Base-by-base conservation (phyloP, 2,797 vertebrate genomes). In the Pelodytes ibericus region DNA sequence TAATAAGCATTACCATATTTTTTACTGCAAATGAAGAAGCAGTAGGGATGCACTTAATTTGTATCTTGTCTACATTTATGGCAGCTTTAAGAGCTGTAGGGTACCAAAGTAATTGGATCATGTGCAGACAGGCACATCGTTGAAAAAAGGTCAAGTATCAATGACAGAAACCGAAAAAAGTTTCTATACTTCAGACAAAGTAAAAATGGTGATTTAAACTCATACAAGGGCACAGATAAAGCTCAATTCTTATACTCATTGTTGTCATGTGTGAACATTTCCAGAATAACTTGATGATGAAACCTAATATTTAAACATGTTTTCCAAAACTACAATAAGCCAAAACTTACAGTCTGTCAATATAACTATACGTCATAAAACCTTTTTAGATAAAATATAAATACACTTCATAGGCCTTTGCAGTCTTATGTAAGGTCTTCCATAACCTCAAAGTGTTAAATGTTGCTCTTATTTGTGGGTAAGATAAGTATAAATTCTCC, bases 1-100 rank as follows among this genome's bases (percentile, higher is more conserved):
- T 26, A 58, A 58, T 58, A 25, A 27, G 16, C 25, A 58, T 7
- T 58, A 15, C 6, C 24, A 27, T 58, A 58, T 58, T 20, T 49
- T 30, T 30, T 61, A 44, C 36, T 44, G 4, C 22, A 65, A 47
- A 65, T 65, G 36, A 65, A 65, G 62, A 47, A 65, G 60, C 31
- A 63, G 31, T 24, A 36, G 24, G 24, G 24, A 47, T 39, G 20
- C 7, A 51, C 36, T 49, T n/a, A 3, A 49, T 51, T 66, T 65
- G 25, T 15, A n/a, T 49, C 51, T 66, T 66, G 24, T 7, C 44
- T 25, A 49, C 22, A n/a, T 66, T 29, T 66, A 49, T 49, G 22
- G 41, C 41, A 66, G 7, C 16, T n/a, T 49, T 29, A 66, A 49
- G 41, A 49, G 64, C 44, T 49, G 24, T 49, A 51, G 41, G 25